phyloP scores from a whole-genome alignment of 2,888 invertebrate genomes.

The Nomada fabriciana region DNA sequence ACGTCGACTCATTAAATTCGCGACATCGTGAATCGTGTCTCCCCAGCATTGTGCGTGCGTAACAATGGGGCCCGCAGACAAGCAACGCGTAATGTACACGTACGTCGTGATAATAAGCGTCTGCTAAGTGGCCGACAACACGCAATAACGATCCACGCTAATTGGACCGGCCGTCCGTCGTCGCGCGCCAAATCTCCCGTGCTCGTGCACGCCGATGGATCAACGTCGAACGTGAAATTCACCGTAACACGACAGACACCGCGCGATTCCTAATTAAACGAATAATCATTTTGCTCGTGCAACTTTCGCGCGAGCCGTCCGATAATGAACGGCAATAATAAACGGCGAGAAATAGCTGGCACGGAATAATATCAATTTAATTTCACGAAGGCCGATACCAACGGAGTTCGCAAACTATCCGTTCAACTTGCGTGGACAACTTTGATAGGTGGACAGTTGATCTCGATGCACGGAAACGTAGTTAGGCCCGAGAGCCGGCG shows the following conservation, averaged over 20 bases:
- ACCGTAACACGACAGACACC: neutral
- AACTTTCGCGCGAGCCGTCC: no score
- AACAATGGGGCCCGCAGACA: slow-evolving; percentile 39
- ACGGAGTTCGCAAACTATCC: neutral
- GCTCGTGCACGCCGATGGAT: slow-evolving; percentile 12
- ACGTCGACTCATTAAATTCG: slow-evolving; percentile 40
- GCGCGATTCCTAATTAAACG: neutral
- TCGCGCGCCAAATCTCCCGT: slow-evolving; percentile 44
- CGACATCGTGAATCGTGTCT: slow-evolving; percentile 45
- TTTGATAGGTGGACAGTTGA: neutral
- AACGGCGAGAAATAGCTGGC: no score
- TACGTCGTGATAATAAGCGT: slow-evolving; percentile 62
- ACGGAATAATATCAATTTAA: neutral
- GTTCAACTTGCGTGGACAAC: neutral
- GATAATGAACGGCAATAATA: no score
- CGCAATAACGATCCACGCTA: slow-evolving; percentile 74
- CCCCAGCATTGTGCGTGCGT: slow-evolving; percentile 31
- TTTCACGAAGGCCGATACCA: neutral
- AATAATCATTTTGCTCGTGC: neutral
- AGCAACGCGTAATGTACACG: slow-evolving; percentile 48
- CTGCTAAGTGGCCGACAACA: slow-evolving; percentile 72
- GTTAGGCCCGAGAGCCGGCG: neutral
- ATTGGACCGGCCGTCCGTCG: slow-evolving; percentile 71
- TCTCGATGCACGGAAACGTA: neutral
- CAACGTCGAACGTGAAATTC: neutral